These are phyloP conservation scores for Pasiphila rectangulata DNA, from an alignment of 2,888 invertebrate genomes.

Conservation along the genomic window DNA sequence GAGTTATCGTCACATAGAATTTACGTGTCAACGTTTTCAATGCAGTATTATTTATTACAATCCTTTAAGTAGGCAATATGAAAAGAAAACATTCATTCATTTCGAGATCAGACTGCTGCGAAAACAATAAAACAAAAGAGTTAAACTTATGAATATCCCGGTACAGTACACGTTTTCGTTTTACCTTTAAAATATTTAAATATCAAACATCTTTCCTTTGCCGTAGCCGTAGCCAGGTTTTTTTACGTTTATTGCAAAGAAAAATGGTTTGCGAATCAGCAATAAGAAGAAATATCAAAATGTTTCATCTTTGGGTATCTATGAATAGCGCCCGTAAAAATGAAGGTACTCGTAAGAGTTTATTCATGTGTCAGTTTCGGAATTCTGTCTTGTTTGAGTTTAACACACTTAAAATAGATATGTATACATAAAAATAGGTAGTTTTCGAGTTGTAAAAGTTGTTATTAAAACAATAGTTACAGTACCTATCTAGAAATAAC, in stretches of 20 bases:
- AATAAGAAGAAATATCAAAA: conserved; percentile 44
- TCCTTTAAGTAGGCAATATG: too few relatives aligned
- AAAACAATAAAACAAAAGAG: conserved; percentile 21
- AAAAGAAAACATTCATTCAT: conserved; percentile 17
- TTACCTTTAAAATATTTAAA: conserved; percentile 40
- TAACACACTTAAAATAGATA: neutral
- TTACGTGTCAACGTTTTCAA: too few relatives aligned
- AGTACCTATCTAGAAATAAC: too few relatives aligned
- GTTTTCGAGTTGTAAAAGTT: too few relatives aligned
- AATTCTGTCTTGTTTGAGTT: neutral
- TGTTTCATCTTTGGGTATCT: conserved; percentile 46
- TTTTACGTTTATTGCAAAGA: conserved; percentile 42
- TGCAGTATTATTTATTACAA: too few relatives aligned
- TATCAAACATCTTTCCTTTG: conserved; percentile 40
- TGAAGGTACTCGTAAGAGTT: conserved; percentile 22
- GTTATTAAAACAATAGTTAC: too few relatives aligned
- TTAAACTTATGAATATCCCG: conserved; percentile 23
- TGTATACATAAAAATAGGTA: too few relatives aligned
- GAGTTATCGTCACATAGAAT: conserved; percentile 12
- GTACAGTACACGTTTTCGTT: conserved; percentile 22
- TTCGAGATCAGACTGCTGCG: conserved; percentile 12
- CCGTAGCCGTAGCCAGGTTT: conserved; percentile 29
- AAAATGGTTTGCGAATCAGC: conserved; percentile 51
- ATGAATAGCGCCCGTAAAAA: conserved; percentile 36
- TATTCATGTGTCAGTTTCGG: conserved; percentile 1